A percentile compares a stretch with the other conserved stretches of the same genome.
phyloP scores from a whole-genome alignment of 2,888 invertebrate species.

The Stictocephala bisonia region DNA sequence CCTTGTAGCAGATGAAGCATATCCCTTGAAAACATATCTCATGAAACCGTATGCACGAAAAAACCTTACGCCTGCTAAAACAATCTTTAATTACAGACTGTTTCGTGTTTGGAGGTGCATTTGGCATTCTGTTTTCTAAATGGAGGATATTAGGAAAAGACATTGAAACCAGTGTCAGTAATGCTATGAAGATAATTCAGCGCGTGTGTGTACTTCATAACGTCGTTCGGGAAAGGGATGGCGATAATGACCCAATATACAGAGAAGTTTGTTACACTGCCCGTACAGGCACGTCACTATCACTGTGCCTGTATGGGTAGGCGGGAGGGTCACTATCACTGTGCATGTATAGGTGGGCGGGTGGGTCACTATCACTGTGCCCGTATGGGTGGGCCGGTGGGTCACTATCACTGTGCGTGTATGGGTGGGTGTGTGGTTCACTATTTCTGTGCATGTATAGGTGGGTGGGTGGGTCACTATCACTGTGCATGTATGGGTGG shows the following conservation, averaged over 20 bases:
- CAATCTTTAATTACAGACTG: conserved; percentile 13
- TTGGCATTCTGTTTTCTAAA: conserved; percentile 29
- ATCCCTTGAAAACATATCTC: conserved; percentile 28
- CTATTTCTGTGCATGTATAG: too few relatives aligned
- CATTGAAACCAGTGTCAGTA: neutral
- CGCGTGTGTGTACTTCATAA: conserved; percentile 12
- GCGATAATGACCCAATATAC: conserved; percentile 15
- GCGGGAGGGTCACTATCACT: too few relatives aligned
- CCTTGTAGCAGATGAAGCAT: conserved; percentile 20
- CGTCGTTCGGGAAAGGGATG: conserved; percentile 22
- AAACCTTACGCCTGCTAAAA: conserved; percentile 16
- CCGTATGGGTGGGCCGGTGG: too few relatives aligned
- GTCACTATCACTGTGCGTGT: too few relatives aligned
- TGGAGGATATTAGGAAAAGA: conserved; percentile 22
- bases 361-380: too few relatives aligned
- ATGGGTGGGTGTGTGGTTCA: too few relatives aligned
- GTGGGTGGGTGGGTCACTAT: too few relatives aligned
- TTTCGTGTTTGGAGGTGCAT: conserved; percentile 5
- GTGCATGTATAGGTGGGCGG: too few relatives aligned
- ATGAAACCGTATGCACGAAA: conserved; percentile 6
- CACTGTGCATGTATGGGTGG: too few relatives aligned
- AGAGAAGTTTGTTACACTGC: conserved; percentile 17
- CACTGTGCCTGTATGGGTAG: too few relatives aligned
- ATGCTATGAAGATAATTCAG: conserved; percentile 16
- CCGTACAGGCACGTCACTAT: too few relatives aligned